These are phyloP conservation scores for Hippopotamyrus pictus DNA, from an alignment of 2,797 vertebrate genomes.

Conservation along the genomic window DNA sequence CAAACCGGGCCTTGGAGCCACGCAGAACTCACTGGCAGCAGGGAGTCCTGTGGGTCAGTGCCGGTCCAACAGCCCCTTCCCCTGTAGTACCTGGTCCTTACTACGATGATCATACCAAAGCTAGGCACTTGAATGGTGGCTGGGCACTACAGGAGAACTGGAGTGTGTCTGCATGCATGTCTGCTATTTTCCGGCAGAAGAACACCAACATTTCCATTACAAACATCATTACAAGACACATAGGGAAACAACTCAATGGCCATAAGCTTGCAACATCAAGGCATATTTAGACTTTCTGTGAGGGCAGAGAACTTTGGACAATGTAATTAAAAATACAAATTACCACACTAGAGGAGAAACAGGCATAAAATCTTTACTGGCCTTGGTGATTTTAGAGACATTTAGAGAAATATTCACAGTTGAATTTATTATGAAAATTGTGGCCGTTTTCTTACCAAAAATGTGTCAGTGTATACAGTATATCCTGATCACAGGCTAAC, in stretches of 20 bases:
- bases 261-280: neutral
- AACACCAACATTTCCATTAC: neutral
- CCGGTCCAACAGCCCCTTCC: slow-evolving; percentile 23
- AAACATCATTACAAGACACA: neutral
- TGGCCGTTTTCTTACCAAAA: neutral
- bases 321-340: neutral
- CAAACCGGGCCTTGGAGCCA: slow-evolving; percentile 48
- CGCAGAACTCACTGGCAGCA: slow-evolving; percentile 36
- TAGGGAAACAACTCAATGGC: neutral
- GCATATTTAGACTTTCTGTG: neutral
- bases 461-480: neutral
- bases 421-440: neutral
- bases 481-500: neutral
- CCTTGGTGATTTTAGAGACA: neutral
- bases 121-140: slow-evolving; percentile 35
- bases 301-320: neutral
- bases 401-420: neutral
- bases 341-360: neutral
- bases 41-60: neutral
- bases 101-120: slow-evolving; percentile 49
- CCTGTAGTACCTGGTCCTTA: slow-evolving; percentile 40
- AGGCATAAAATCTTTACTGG: neutral
- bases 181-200: neutral
- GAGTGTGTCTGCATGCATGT: neutral
- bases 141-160: slow-evolving; percentile 43